Evolutionary conservation across 2,113 vertebrate genomes (phyloP).

Genomic region (Orthonyx spaldingii): DNA sequence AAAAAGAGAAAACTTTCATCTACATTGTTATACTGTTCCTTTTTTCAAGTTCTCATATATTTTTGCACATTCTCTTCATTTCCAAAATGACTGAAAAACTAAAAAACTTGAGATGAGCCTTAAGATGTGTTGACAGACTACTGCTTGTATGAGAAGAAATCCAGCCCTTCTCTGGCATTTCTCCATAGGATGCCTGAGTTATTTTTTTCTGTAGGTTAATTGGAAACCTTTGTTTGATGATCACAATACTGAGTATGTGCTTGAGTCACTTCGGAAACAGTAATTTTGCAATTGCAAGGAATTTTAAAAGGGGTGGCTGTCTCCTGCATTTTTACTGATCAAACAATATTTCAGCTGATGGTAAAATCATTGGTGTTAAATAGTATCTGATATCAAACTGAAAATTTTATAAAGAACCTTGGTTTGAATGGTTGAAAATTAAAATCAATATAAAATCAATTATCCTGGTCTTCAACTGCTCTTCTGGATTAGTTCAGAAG

Average conservation of each 20-base stretch:
- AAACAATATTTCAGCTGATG: not conserved
- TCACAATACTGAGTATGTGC: not conserved
- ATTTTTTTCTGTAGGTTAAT: not conserved
- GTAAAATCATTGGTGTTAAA: not conserved
- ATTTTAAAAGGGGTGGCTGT: not conserved
- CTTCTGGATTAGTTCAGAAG: not conserved
- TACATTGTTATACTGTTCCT: not conserved
- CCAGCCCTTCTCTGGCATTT: not conserved
- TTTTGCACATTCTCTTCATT: not conserved
- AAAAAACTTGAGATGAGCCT: not conserved
- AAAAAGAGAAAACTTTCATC: not conserved
- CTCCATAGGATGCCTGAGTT: not conserved
- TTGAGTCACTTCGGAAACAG: not conserved
- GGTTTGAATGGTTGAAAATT: not conserved
- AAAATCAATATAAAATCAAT: not conserved
- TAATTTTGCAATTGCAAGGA: not conserved
- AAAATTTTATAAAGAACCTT: not conserved
- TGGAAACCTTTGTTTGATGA: not conserved
- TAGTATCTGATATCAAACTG: not conserved
- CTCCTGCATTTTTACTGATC: not conserved
- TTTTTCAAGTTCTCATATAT: not conserved
- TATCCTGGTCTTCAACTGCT: not conserved
- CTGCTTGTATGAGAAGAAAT: not conserved
- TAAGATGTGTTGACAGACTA: not conserved
- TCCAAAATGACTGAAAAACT: not conserved